Evolutionary conservation across 2,113 vertebrate genomes (phyloP).

Genomic region (Podarcis muralis): DNA sequence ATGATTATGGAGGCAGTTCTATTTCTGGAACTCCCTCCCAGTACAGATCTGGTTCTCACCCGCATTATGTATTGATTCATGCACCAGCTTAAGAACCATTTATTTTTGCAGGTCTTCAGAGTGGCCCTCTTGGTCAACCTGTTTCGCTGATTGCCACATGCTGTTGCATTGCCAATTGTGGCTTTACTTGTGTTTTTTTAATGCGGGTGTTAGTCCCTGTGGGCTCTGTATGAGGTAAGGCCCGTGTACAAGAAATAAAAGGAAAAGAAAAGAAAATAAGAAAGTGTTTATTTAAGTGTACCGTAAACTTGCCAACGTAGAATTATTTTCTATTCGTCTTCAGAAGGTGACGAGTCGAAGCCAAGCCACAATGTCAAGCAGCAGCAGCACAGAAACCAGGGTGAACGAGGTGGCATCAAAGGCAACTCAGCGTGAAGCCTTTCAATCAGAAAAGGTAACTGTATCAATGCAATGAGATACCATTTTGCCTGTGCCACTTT

Average conservation of each 20-base stretch:
- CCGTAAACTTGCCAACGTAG: conserved; percentile 32
- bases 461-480: conserved; percentile 10
- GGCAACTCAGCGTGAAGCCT: conserved; percentile 70
- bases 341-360: conserved; percentile 80
- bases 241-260: too few species aligned
- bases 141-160: too few species aligned
- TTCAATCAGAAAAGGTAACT: conserved; percentile 83
- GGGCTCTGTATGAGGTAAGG: too few species aligned
- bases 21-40: too few species aligned
- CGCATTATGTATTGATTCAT: too few species aligned
- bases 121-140: too few species aligned
- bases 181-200: too few species aligned
- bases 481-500: conserved; percentile 25
- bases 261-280: neutral
- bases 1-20: neutral
- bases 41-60: too few species aligned
- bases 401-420: conserved; percentile 70
- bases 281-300: neutral
- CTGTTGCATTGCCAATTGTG: too few species aligned
- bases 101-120: too few species aligned
- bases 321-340: conserved; percentile 51
- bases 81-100: too few species aligned
- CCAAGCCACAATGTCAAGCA: conserved; percentile 72
- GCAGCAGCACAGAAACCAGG: conserved; percentile 62
- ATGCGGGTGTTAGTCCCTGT: too few species aligned